A percentile compares a stretch with the other conserved stretches of the same genome.
phyloP scores from a whole-genome alignment of 23 tunicate genomes.

The Pegea sp. region DNA sequence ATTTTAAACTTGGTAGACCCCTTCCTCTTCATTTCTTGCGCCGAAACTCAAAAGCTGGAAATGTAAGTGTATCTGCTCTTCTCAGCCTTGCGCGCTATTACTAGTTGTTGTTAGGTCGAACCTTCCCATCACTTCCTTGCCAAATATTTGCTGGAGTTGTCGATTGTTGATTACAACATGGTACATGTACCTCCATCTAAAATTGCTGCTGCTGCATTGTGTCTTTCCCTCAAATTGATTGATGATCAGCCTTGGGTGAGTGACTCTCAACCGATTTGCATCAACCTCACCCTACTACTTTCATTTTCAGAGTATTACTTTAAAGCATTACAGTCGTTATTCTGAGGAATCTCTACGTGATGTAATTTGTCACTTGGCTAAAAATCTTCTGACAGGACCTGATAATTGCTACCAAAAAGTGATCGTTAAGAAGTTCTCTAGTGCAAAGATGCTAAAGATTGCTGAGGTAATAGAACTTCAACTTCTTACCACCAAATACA shows the following conservation, averaged over 20 bases:
- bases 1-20: conserved; percentile 63
- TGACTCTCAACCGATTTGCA: too few species aligned
- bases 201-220: conserved; percentile 84
- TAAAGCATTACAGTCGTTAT: conserved; percentile 83
- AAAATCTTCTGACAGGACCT: conserved; percentile 50
- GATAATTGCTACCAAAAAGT: conserved; percentile 41
- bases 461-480: conserved; percentile 46
- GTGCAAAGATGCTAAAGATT: conserved; percentile 42
- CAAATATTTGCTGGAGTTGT: conserved; percentile 82
- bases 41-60: conserved; percentile 87
- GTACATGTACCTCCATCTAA: conserved; percentile 78
- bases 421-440: conserved; percentile 43
- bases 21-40: conserved; percentile 74
- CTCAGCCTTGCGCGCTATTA: too few species aligned
- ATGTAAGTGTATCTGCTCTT: too few species aligned
- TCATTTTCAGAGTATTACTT: conserved; percentile 36
- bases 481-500: too few species aligned
- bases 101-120: conserved; percentile 41
- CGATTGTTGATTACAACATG: conserved; percentile 82
- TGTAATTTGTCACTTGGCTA: conserved; percentile 51
- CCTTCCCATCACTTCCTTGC: conserved; percentile 83
- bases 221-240: conserved; percentile 51
- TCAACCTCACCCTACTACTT: too few species aligned
- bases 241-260: conserved; percentile 58
- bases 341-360: conserved; percentile 31